phyloP scores from a whole-genome alignment of 2,113 vertebrate species.

The Campylomormyrus numenius region DNA sequence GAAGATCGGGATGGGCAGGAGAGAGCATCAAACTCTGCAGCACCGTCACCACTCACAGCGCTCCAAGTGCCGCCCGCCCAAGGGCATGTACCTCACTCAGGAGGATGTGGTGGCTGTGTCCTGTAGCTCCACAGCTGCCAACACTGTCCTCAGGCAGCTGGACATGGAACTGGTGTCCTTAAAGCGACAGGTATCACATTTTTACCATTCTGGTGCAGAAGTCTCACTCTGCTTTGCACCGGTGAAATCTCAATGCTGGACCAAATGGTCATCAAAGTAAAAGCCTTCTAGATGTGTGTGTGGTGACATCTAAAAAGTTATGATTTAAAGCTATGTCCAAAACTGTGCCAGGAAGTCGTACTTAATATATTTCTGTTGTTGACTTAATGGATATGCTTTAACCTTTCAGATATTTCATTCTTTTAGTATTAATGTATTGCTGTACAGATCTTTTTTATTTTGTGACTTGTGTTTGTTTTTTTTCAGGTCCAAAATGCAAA shows the following conservation, averaged over 20 bases:
- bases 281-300: not conserved
- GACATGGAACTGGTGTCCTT: conserved; percentile 97
- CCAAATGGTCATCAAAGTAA: not conserved
- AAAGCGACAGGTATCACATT: conserved; percentile 83
- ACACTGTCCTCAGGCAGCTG: conserved; percentile 86
- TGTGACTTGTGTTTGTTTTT: conserved; percentile 10
- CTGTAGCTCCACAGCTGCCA: conserved; percentile 86
- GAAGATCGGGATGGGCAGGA: conserved; percentile 83
- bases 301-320: not conserved
- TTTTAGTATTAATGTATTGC: not conserved
- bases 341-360: not conserved
- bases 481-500: conserved; percentile 97
- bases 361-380: not conserved
- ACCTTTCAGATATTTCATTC: not conserved
- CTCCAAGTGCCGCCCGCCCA: conserved; percentile 89
- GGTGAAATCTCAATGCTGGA: not conserved
- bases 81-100: conserved; percentile 96
- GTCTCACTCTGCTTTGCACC: not conserved
- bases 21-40: conserved; percentile 90
- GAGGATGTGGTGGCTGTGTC: conserved; percentile 94
- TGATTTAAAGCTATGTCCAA: not conserved
- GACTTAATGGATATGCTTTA: not conserved
- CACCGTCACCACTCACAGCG: conserved; percentile 91
- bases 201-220: not conserved
- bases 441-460: not conserved